Evolutionary conservation across 1,140 invertebrate species (phyloP).

Genomic region (Eueides isabella): DNA sequence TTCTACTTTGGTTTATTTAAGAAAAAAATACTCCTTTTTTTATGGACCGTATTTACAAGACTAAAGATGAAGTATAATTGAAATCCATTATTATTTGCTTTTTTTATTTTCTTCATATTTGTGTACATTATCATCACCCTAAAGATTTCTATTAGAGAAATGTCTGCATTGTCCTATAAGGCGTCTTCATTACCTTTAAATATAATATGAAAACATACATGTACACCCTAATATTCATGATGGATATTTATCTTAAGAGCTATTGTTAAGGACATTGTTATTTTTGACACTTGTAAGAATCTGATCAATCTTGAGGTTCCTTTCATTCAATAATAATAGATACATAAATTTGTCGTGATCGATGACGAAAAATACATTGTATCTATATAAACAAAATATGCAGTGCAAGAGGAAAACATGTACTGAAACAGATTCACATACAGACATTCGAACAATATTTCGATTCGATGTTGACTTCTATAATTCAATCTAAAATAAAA

Average conservation of each 20-base stretch:
- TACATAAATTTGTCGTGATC: not conserved
- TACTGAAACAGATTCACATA: too few relatives aligned
- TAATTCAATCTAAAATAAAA: too few relatives aligned
- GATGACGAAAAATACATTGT: not conserved
- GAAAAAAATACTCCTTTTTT: too few relatives aligned
- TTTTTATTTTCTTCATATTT: too few relatives aligned
- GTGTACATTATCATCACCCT: not conserved
- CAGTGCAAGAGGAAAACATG: too few relatives aligned
- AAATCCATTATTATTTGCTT: too few relatives aligned
- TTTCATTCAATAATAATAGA: not conserved
- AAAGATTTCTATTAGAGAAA: not conserved
- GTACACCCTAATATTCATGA: not conserved
- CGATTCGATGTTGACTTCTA: too few relatives aligned
- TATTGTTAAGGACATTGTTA: not conserved
- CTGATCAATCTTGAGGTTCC: slow-evolving; percentile 7
- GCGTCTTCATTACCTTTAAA: not conserved
- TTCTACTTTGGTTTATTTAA: too few relatives aligned
- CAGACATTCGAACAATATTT: too few relatives aligned
- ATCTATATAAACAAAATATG: too few relatives aligned
- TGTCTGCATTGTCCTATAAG: not conserved
- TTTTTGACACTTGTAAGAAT: slow-evolving; percentile 9
- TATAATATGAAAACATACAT: not conserved
- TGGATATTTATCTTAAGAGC: not conserved
- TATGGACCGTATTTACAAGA: not conserved
- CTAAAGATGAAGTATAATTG: too few relatives aligned